Percentiles rank a stretch among this genome's conserved stretches.
Evolutionary conservation across 2,797 vertebrate species (phyloP).

Genomic region (Tamandua tetradactyla): DNA sequence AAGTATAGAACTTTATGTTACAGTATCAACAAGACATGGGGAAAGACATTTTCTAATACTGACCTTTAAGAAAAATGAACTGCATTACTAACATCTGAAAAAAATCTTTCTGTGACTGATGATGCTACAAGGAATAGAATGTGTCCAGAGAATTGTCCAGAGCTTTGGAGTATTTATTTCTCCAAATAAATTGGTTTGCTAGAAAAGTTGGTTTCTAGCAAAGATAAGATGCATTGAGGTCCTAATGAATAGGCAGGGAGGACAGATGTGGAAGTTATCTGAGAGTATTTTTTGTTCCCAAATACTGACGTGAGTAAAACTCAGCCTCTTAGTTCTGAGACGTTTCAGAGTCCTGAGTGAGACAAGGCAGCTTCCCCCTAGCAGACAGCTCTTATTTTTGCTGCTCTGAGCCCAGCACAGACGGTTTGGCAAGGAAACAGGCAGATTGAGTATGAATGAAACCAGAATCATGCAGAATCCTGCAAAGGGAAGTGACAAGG

Average conservation of each 20-base stretch:
- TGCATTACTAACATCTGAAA: neutral
- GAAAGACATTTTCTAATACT: neutral
- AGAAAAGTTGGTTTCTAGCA: neutral
- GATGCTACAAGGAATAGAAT: neutral
- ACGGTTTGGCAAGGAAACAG: neutral
- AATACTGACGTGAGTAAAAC: neutral
- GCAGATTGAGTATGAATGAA: neutral
- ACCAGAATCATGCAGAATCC: neutral
- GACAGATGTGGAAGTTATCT: neutral
- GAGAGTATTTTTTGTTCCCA: neutral
- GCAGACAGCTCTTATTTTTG: neutral
- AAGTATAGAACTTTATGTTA: neutral
- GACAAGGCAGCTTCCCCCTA: neutral
- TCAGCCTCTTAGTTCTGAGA: neutral
- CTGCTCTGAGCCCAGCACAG: neutral
- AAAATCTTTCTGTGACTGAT: neutral
- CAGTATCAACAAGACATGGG: neutral
- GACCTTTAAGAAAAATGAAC: conserved; percentile 22
- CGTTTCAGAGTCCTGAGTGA: neutral
- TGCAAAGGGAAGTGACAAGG: rapidly evolving
- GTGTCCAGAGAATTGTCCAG: neutral
- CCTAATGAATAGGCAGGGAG: too few relatives aligned
- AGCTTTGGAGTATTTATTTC: neutral
- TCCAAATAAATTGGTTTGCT: too few relatives aligned
- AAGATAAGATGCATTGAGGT: neutral